Percentiles rank a stretch among this genome's conserved stretches.
These are phyloP conservation scores for Leptogaster cylindrica DNA, from an alignment of 2,888 invertebrate species.

Conservation along the genomic window DNA sequence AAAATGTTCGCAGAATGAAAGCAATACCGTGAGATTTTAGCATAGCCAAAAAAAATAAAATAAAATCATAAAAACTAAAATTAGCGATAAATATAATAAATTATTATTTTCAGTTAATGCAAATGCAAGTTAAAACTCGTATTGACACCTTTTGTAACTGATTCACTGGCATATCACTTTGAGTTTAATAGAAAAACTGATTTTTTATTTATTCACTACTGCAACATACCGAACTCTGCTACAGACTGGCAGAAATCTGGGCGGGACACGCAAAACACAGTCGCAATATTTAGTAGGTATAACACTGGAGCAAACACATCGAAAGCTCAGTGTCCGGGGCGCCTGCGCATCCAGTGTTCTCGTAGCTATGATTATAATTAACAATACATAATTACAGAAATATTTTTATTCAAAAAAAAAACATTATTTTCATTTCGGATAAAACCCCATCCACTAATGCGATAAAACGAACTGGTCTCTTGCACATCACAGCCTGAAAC, in stretches of 20 bases:
- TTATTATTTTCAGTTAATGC: no score
- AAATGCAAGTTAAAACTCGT: no score
- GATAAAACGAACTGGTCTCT: conserved; percentile 3
- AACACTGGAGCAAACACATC: conserved; percentile 11
- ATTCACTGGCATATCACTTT: conserved; percentile 37
- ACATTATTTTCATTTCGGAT: conserved; percentile 9
- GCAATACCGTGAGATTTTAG: neutral
- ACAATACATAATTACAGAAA: conserved; percentile 36
- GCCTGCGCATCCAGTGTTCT: conserved; percentile 36
- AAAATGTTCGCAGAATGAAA: conserved; percentile 11
- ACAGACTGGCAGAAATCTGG: conserved; percentile 51
- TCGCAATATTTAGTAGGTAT: conserved; percentile 38
- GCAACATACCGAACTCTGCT: conserved; percentile 47
- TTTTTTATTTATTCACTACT: conserved; percentile 38
- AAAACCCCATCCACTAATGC: neutral
- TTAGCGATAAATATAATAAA: no score
- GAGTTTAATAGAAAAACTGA: conserved; percentile 30
- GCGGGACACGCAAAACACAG: conserved; percentile 52
- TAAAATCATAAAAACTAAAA: neutral
- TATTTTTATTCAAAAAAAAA: conserved; percentile 36
- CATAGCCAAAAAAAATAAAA: neutral
- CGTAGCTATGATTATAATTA: conserved; percentile 42
- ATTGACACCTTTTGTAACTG: no score
- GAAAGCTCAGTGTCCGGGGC: conserved; percentile 1
- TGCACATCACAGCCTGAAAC: neutral